Base-by-base conservation (phyloP, 2,888 invertebrate genomes). In the Drosophila stalkeri region DNA sequence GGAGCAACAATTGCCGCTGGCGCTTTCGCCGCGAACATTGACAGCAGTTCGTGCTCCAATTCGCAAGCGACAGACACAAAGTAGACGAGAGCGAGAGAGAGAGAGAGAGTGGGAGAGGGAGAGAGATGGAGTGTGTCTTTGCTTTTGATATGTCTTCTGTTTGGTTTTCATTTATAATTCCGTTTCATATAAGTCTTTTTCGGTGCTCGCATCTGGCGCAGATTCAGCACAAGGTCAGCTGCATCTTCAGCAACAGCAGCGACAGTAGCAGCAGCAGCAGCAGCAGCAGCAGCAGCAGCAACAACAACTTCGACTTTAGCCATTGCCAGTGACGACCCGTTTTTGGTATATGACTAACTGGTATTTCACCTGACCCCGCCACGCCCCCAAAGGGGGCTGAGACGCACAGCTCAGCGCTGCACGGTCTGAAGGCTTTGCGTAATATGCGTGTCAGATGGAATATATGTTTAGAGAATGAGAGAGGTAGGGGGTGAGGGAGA, bases 181-280 rank as follows among this genome's bases (percentile, higher is more conserved):
- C 49, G 64, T 66, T 60, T 64, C 61, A 56, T 66, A 49, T 64
- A 64, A 18, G 27, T 33, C 7, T 47, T 51, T 66, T 68, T 72
- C 33, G 60, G 63, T 51, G 52, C 51, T 57, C 56, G 37, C 56
- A 70, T 64, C 69, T 65, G 62, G 59, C 56, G 46, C 46, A 79
- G 82, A 85, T 89, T 89, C 85, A 84, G 85, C 85, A 89, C 85
- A 85, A 85, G 85, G 85, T 89, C 89, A 81, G 85, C 89, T 89
- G 85, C 85, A 85, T 85, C 89, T 89, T 86, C 84, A 80, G 86
- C 64, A 33, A 16, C 49, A 75, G 72, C 44, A 33, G n/a, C 18
- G 39, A 47, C 39, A 20, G 35, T 35, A 43, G 37, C 35, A 47
- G 49, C 77, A n/a, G 7, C 27, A 16, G 18, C 31, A 5, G 31